A percentile compares a stretch with the other conserved stretches of the same genome.
Conservation (phyloP, 2,113 vertebrate genomes). For the Pseudorhombus dupliciocellatus region DNA sequence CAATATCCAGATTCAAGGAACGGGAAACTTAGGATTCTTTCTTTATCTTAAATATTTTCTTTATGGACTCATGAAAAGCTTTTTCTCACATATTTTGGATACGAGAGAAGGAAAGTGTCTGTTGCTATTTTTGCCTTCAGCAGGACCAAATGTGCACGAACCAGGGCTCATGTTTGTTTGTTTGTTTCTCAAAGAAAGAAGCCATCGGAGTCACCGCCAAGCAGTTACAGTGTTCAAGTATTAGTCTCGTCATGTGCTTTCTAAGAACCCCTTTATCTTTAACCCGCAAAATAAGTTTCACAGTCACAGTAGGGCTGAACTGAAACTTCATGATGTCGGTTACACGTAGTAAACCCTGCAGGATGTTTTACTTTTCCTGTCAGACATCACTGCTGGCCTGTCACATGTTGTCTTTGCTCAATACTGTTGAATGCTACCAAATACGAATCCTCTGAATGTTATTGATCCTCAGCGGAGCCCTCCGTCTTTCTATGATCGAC, state of each 20-base stretch:
- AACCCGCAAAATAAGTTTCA: slow-evolving; percentile 15
- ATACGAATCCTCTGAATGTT: slow-evolving; percentile 66
- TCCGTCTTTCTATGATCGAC: slow-evolving; percentile 19
- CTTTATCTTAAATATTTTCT: slow-evolving; percentile 33
- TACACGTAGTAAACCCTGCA: slow-evolving; percentile 6
- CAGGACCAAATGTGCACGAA: slow-evolving; percentile 64
- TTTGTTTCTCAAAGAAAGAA: slow-evolving; percentile 49
- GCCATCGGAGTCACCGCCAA: slow-evolving; percentile 69
- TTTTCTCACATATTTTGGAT: slow-evolving; percentile 34
- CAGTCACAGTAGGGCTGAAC: slow-evolving; percentile 9
- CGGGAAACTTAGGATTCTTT: slow-evolving; percentile 34
- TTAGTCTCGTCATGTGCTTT: slow-evolving; percentile 36
- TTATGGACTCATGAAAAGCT: slow-evolving; percentile 44
- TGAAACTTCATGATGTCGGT: slow-evolving; percentile 25
- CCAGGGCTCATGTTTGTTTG: slow-evolving; percentile 30
- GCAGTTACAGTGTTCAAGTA: slow-evolving; percentile 45
- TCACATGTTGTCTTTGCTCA: slow-evolving; percentile 53
- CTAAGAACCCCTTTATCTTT: slow-evolving; percentile 21
- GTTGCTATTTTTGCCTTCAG: slow-evolving; percentile 53
- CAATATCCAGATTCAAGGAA: slow-evolving; percentile 60
- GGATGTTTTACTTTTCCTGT: slow-evolving; percentile 5
- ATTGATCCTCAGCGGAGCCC: slow-evolving; percentile 41
- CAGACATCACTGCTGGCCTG: slow-evolving; percentile 42
- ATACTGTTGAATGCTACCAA: slow-evolving; percentile 56
- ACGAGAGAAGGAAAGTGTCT: slow-evolving; percentile 28